These are phyloP conservation scores for Metridium senile DNA, from an alignment of 92 coral and sea anemone species.

Conservation along the genomic window DNA sequence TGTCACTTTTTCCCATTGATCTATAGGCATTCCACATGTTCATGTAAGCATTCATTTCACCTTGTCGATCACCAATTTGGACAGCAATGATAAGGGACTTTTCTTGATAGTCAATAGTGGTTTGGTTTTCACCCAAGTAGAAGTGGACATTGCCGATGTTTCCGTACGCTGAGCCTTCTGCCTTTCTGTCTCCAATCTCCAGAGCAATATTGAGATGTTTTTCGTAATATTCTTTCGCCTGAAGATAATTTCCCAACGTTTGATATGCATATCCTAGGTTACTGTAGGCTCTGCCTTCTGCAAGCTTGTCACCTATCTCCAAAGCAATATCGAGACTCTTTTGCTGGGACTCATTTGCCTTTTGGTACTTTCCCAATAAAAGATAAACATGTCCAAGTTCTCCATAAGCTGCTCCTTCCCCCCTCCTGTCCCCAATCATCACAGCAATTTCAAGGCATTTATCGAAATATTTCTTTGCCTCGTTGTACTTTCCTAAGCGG, in stretches of 20 bases:
- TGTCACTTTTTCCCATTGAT: background rate
- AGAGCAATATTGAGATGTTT: background rate
- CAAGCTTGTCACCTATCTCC: slow-evolving; percentile 1
- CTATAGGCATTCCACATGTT: background rate
- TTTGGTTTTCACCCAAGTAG: background rate
- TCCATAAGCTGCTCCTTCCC: slow-evolving; percentile 3
- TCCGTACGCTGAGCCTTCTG: background rate
- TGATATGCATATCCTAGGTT: background rate
- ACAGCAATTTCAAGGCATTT: background rate
- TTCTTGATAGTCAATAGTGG: background rate
- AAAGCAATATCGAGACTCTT: background rate
- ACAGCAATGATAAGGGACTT: background rate
- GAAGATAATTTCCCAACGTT: background rate
- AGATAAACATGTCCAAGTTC: background rate
- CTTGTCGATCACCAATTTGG: background rate
- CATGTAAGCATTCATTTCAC: background rate
- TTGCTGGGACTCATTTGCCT: background rate
- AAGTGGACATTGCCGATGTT: background rate
- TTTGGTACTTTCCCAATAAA: background rate
- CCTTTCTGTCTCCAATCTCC: background rate
- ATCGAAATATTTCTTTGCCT: slow-evolving; percentile 18
- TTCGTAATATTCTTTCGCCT: background rate
- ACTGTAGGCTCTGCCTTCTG: background rate
- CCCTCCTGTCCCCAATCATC: background rate
- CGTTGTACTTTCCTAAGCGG: slow-evolving; percentile 8